phyloP scores from a whole-genome alignment of 2,113 vertebrate species.

The Coracopsis vasa region DNA sequence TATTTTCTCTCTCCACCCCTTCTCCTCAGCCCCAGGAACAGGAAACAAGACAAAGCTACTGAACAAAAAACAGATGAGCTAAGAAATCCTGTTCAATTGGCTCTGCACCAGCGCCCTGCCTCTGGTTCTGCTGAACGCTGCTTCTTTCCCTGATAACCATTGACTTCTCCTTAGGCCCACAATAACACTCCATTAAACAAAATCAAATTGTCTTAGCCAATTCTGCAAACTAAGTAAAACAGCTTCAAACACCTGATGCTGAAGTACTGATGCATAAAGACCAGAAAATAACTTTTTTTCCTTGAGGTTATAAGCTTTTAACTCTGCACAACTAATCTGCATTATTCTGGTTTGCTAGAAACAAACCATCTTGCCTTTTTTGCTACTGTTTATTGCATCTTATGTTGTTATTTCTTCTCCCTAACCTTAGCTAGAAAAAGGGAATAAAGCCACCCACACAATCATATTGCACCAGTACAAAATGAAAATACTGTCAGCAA shows the following conservation, averaged over 20 bases:
- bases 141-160: not conserved
- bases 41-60: not conserved
- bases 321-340: not conserved
- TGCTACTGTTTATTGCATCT: not conserved
- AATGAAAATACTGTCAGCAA: not conserved
- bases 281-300: not conserved
- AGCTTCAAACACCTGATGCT: not conserved
- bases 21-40: not conserved
- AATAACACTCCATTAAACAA: not conserved
- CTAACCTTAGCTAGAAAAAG: not conserved
- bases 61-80: slow-evolving; percentile 27
- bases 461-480: fast-evolving
- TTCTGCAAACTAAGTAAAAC: not conserved
- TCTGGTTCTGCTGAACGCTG: not conserved
- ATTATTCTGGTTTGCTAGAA: not conserved
- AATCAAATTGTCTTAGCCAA: not conserved
- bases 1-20: not conserved
- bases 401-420: not conserved
- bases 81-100: slow-evolving; percentile 16
- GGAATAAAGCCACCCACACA: not conserved
- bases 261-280: not conserved
- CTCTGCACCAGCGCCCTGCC: not conserved
- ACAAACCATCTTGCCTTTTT: not conserved
- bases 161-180: not conserved
- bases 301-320: not conserved